These are phyloP conservation scores for Corbicula japonica DNA, from an alignment of 2,888 invertebrate genomes.

Conservation along the genomic window DNA sequence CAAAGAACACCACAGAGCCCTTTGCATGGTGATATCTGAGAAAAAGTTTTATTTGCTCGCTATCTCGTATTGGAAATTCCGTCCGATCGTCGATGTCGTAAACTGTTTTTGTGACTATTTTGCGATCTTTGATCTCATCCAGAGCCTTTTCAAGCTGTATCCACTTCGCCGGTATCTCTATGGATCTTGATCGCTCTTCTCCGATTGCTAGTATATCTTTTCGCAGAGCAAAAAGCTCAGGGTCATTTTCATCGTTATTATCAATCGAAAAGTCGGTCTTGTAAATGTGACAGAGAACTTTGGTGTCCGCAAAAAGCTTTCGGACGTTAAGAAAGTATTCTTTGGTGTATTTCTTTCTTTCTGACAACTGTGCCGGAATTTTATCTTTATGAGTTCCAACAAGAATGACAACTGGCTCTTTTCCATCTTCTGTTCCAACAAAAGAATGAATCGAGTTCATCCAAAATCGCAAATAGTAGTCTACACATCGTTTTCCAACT, in stretches of 20 bases:
- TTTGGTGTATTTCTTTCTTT: slow-evolving; percentile 7
- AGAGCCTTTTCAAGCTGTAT: slow-evolving; percentile 11
- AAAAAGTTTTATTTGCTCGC: not conserved
- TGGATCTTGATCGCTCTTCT: too few relatives aligned
- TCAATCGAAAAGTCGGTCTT: slow-evolving; percentile 24
- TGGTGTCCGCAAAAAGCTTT: slow-evolving; percentile 11
- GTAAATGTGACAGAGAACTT: slow-evolving; percentile 33
- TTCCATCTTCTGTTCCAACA: slow-evolving; percentile 21
- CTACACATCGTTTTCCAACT: too few relatives aligned
- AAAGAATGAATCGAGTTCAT: slow-evolving; percentile 26
- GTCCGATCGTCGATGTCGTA: not conserved
- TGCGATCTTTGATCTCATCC: not conserved
- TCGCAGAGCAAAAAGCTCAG: too few relatives aligned
- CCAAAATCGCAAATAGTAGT: too few relatives aligned
- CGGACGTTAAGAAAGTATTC: slow-evolving; percentile 20
- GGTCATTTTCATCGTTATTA: too few relatives aligned
- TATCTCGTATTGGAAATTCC: not conserved
- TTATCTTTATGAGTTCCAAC: slow-evolving; percentile 44
- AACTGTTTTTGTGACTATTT: not conserved
- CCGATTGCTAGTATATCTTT: too few relatives aligned
- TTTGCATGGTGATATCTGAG: slow-evolving; percentile 2
- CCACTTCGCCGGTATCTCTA: slow-evolving; percentile 18
- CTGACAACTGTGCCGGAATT: not conserved
- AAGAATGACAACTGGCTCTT: slow-evolving; percentile 36
- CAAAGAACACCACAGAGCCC: slow-evolving; percentile 10